Evolutionary conservation across 2,113 vertebrate genomes (phyloP), one percentile per base, ranked within the genome.

Genomic region (Erpornis zantholeuca): DNA sequence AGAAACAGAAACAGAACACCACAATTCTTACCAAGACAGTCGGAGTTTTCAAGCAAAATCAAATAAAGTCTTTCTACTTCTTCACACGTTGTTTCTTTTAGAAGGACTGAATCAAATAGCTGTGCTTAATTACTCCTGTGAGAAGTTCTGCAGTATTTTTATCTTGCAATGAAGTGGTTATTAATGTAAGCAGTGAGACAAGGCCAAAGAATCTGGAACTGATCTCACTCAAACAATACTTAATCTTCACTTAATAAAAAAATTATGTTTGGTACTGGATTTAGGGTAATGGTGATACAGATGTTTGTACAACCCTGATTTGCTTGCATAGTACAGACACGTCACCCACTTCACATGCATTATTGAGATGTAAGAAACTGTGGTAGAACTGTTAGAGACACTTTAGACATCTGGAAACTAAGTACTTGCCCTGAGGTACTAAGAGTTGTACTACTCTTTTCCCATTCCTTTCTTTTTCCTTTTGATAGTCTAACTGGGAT

Each of bases 261-360:
- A 88, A 83, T 31, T 27, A 40, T 11, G 5, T 35, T 80, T 63
- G 44, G 35, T 50, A 79, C 12, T 60, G 33, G 28, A 45, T 27
- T 85, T 78, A 31, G 0, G 2, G 4, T 20, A 78, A 45, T 7
- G 33, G 40, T 12, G 44, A 61, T 22, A 81, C 5, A 42, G 28
- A 42, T 19, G 18, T 52, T 80, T 44, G n/a, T 49, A 88, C 13
- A 83, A 49, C 22, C 85, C 40, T 50, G 63, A 64, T 68, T 86
- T 81, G 16, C 42, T 65, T 50, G 38, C 16, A 44, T 0, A 0
- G 56, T 40, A 86, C 52, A 36, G 44, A 49, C 21, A 15, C 1
- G 13, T 65, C 66, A 82, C 31, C 15, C 47, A 59, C 15, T 75
- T 57, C 45, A 64, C 15, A 23, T 22, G 25, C 12, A 56, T 23